phyloP scores from a whole-genome alignment of 1,140 invertebrate genomes.

The Dendrolimus kikuchii region DNA sequence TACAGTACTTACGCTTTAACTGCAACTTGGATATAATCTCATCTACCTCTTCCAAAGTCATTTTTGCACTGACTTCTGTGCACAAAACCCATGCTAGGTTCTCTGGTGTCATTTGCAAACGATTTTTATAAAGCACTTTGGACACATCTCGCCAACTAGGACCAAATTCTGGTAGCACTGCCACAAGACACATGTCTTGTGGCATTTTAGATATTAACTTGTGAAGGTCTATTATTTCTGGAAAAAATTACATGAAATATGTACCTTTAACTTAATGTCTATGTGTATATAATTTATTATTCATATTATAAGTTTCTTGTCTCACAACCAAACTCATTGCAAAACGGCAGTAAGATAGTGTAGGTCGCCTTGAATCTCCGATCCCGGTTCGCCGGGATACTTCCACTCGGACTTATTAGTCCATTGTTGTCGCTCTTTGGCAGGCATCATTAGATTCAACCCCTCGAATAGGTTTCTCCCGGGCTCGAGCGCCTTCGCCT shows the following conservation, averaged over 20 bases:
- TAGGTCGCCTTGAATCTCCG: no score
- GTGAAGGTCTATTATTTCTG: conserved; percentile 44
- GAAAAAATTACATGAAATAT: conserved; percentile 6
- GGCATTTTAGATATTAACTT: conserved; percentile 40
- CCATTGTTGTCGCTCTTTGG: no score
- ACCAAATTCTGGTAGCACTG: conserved; percentile 39
- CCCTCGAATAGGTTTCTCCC: no score
- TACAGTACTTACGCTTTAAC: conserved; percentile 37
- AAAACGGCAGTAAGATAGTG: no score
- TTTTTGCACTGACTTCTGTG: conserved; percentile 22
- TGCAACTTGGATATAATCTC: conserved; percentile 32
- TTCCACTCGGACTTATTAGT: no score
- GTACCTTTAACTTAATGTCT: no score
- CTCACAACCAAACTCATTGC: no score
- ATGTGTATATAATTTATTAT: no score
- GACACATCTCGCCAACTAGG: conserved; percentile 41
- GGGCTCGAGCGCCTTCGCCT: no score
- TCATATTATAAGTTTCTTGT: no score
- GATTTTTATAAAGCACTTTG: conserved; percentile 26
- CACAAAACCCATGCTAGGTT: conserved; percentile 39
- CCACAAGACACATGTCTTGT: conserved; percentile 27
- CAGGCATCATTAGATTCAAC: no score
- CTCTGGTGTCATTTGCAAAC: conserved; percentile 39
- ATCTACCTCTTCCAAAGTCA: conserved; percentile 29
- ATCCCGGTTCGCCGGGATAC: no score